Conservation (phyloP, 2,888 invertebrate species). For the Cephus sareptanus region DNA sequence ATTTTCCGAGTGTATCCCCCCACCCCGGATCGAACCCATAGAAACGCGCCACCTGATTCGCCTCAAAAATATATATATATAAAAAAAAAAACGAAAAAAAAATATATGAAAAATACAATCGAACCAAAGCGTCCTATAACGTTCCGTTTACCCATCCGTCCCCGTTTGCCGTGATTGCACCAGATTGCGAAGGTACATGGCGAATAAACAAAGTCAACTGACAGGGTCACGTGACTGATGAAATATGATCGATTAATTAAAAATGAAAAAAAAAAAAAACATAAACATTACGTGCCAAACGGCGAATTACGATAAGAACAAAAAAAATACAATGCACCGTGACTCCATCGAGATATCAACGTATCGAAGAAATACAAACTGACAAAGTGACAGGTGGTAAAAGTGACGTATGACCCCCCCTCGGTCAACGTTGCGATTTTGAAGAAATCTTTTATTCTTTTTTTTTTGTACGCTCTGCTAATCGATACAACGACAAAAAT, state of each 20-base stretch:
- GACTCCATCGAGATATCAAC: not conserved
- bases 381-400: no score
- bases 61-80: constrained; percentile 24
- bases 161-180: not conserved
- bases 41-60: constrained; percentile 22
- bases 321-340: not conserved
- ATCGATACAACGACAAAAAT: not conserved
- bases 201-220: not conserved
- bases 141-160: not conserved
- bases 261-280: constrained; percentile 17
- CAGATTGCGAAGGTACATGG: not conserved
- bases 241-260: constrained; percentile 7
- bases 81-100: not conserved
- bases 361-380: no score
- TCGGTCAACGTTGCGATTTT: not conserved
- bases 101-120: constrained; percentile 11
- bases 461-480: not conserved
- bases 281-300: constrained; percentile 1
- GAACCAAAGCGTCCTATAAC: not conserved
- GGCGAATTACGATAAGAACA: not conserved
- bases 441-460: not conserved
- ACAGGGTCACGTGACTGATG: not conserved
- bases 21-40: constrained; percentile 1
- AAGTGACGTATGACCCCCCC: no score
- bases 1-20: not conserved